Evolutionary conservation across 2,113 vertebrate species (phyloP), one percentile per base, ranked within the genome.

Genomic region (Mormyrus lacerda): DNA sequence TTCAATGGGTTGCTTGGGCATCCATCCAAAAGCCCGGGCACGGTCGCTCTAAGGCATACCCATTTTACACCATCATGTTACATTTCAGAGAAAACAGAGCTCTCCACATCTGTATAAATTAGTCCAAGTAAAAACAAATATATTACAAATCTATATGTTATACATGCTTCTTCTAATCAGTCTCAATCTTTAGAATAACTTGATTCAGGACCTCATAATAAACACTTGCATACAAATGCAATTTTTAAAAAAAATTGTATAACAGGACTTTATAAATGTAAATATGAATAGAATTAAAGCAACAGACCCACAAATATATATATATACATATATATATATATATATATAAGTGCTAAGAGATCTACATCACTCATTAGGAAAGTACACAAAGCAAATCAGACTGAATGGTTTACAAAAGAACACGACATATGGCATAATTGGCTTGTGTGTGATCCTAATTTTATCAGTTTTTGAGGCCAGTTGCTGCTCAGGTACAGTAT

Each of bases 141-240:
- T 47, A 84, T 69, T 84, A 84, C 82, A 45, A 47, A 65, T 82
- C 88, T 31, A 51, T 79, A 58, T 55, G 11, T 85, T 69, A n/a
- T 48, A 79, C 85, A 53, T 51, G 61, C 51, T 35, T 87, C 51
- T 47, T 89, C 21, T 87, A 47, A 55, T 87, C 51, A 55, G 35
- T 44, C 50, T 65, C 83, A 87, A 45, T 69, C 47, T 76, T 73
- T 0, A 90, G 44, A 51, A 51, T 55, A 11, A 39, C 48, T 84
- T 53, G 11, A 50, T 88, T 82, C 53, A 73, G 39, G 73, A 55
- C 55, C 19, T 35, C 50, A 89, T 85, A 89, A 89, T 44, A 15
- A 85, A 85, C 39, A 85, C 27, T 84, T 58, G 50, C 76, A 84
- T 84, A 89, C 51, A 61, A 89, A 61, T 55, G 88, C 76, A 89